Base-by-base conservation (phyloP, 2,888 invertebrate species). In the Lypha dubia region DNA sequence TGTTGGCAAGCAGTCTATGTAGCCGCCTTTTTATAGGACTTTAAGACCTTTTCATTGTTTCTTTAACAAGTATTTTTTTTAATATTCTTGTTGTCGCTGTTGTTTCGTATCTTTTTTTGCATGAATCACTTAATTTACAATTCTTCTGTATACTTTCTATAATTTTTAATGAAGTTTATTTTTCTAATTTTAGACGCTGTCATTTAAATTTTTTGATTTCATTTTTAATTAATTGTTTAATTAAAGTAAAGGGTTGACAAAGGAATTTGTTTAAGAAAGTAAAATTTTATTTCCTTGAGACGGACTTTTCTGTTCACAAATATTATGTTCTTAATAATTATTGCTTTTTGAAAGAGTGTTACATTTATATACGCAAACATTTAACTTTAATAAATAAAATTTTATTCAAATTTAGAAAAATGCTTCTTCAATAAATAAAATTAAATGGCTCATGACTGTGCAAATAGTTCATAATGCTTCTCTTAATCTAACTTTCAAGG, bases 61-160 rank as follows among this genome's bases (percentile, higher is more conserved):
- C 62, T 44, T 60, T 35, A 60, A 65, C 67, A 53, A 58, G 24
- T 62, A 35, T 63, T 58, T n/a, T 46, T 35, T 76, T 76, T 65
- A 70, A 62, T 56, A 44, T 60, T 83, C 35, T 63, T 77, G 83
- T 81, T 11, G 28, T 74, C 79, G 41, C 79, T 67, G 79, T 53
- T 73, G 53, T 41, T 73, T 63, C 60, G 13, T 65, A 6, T 35
- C 24, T 28, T 60, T 65, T 35, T 41, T 32, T 20, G 15, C 77
- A n/a, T 41, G 62, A 68, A 79, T 44, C 76, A 82, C 73, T 79
- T 60, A 75, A 84, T 84, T 84, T 82, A 65, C 58, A 81, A 68
- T 81, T 60, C 73, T 58, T 68, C 24, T 35, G 28, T 17, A 73
- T n/a, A 46, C 22, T 60, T 62, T 9, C 24, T 63, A 9, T 62